Conservation (phyloP, 2,113 vertebrate species). For the Nannobrachium achirus region DNA sequence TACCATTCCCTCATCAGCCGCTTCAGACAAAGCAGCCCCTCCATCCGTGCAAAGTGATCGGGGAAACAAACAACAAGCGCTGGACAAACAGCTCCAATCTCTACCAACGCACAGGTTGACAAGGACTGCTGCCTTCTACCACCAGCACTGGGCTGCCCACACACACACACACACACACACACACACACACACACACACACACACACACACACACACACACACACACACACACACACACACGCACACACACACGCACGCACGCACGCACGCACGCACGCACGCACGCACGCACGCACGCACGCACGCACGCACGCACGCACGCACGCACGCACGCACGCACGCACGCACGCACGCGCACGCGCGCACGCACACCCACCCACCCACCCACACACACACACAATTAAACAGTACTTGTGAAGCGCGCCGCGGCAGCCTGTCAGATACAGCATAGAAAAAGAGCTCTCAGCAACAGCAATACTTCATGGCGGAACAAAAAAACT, state of each 20-base stretch:
- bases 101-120: constrained; percentile 48
- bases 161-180: constrained; percentile 5
- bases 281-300: not conserved
- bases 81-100: constrained; percentile 66
- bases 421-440: constrained; percentile 50
- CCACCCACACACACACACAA: constrained; percentile 14
- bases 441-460: constrained; percentile 34
- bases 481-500: too few species aligned
- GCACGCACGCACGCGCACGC: constrained; percentile 26
- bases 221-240: constrained; percentile 4
- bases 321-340: not conserved
- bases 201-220: not conserved
- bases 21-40: constrained; percentile 19
- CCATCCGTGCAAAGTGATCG: constrained; percentile 55
- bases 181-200: constrained; percentile 24
- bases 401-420: constrained; percentile 64
- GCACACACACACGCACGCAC: too few species aligned
- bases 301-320: constrained; percentile 28
- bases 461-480: too few species aligned
- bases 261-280: not conserved
- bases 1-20: constrained; percentile 51
- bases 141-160: too few species aligned
- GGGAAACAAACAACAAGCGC: constrained; percentile 53
- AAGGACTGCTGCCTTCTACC: constrained; percentile 37
- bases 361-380: too few species aligned